Evolutionary conservation across 2,797 vertebrate genomes (phyloP).

Genomic region (Cirrhinus mrigala): DNA sequence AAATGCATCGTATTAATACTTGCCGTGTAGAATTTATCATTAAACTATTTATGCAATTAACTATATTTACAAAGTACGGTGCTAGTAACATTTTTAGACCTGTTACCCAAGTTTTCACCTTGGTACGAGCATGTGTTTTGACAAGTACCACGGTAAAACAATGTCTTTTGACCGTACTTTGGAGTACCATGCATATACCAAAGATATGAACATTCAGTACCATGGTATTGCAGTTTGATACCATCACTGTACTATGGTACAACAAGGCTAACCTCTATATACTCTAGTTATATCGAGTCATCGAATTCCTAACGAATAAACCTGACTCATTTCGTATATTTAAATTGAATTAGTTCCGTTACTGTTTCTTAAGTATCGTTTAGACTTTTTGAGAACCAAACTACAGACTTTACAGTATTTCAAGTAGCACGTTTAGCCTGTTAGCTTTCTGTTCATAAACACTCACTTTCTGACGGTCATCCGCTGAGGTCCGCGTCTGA

Average conservation of each 20-base stretch:
- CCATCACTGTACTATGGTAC: not conserved
- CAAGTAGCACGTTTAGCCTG: not conserved
- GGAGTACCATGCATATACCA: not conserved
- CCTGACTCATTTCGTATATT: not conserved
- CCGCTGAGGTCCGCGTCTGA: constrained; percentile 65
- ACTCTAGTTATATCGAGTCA: not conserved
- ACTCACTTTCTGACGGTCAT: constrained; percentile 76
- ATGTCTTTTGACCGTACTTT: not conserved
- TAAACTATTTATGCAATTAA: not conserved
- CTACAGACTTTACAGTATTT: not conserved
- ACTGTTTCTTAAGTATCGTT: not conserved
- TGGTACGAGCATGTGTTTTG: not conserved
- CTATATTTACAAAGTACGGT: not conserved
- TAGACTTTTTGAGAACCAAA: too few relatives aligned
- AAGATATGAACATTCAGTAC: not conserved
- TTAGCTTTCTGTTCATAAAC: not conserved
- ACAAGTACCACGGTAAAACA: not conserved
- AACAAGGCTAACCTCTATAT: not conserved
- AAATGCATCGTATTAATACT: not conserved
- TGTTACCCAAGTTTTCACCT: not conserved
- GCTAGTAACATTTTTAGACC: not conserved
- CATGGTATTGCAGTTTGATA: not conserved
- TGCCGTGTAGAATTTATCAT: not conserved
- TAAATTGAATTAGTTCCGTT: not conserved
- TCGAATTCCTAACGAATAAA: not conserved